Percentiles rank a stretch among this genome's conserved stretches.
phyloP scores from a whole-genome alignment of 2,113 vertebrate genomes.

The Pogonocichla stellata region DNA sequence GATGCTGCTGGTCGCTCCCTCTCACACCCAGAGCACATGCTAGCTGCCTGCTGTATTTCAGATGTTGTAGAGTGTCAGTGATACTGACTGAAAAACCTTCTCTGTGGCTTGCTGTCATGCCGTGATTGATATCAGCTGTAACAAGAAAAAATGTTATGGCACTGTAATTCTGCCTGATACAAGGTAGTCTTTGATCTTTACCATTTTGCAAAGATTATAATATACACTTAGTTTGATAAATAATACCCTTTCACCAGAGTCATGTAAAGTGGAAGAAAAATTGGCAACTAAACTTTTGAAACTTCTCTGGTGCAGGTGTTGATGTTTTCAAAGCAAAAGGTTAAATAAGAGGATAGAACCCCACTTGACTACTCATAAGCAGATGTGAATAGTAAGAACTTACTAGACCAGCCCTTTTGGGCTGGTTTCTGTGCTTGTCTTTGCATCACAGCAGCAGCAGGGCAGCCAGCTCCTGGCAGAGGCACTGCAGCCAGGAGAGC shows the following conservation, averaged over 20 bases:
- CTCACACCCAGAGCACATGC: conserved; percentile 24
- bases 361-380: background rate
- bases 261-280: conserved; percentile 41
- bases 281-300: conserved; percentile 37
- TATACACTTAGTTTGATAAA: conserved; percentile 69
- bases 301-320: background rate
- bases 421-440: background rate
- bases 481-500: background rate
- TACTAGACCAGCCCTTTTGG: background rate
- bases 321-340: conserved; percentile 3
- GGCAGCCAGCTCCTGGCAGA: fast-evolving
- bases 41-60: conserved; percentile 41
- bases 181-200: conserved; percentile 76
- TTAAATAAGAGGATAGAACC: background rate
- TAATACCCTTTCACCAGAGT: conserved; percentile 64
- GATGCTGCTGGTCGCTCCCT: background rate
- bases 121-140: conserved; percentile 73
- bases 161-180: conserved; percentile 73
- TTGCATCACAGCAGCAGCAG: background rate
- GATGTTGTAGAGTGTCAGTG: conserved; percentile 41
- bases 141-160: conserved; percentile 76
- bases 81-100: conserved; percentile 47
- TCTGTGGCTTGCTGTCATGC: conserved; percentile 56
- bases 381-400: background rate
- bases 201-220: conserved; percentile 74